Evolutionary conservation across 2,113 vertebrate genomes (phyloP), one percentile per base, ranked within the genome.

Genomic region (Rousettus leschenaultii): DNA sequence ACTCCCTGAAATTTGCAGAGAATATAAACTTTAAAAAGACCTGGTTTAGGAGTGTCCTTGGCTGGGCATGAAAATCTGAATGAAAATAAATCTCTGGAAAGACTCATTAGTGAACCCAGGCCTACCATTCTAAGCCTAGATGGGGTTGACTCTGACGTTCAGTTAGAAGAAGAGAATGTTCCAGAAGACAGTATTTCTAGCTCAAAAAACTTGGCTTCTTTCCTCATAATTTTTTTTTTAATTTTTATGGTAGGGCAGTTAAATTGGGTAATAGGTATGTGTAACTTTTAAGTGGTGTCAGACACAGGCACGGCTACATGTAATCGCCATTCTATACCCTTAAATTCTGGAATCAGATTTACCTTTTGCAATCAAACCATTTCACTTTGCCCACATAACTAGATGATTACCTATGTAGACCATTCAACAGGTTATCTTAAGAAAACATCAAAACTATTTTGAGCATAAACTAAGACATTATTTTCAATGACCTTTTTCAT

Each of bases 311-410:
- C 38, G 96, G 91, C 82, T 95, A 38, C 59, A 38, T n/a, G 38
- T 66, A 93, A 78, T 45, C 78, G 71, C 9, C 51, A 63, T n/a
- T 66, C 9, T 70, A 0, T 43, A 77, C 26, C 68, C 33, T 95
- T 83, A 51, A 89, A 73, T 73, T 35, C 92, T 92, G 28, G 71
- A 95, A 95, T 3, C 77, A 19, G 33, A 83, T 89, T 82, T 92
- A 82, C 71, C 63, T 95, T 95, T 91, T 96, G 89, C 40, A 82
- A 79, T 88, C 91, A 79, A 91, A 48, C 59, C 63, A 57, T 86
- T 91, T 85, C 21, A 59, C 45, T 77, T 77, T 70, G 11, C 35
- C 26, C 51, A 43, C 28, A 71, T 65, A 86, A 77, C 13, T 77
- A 48, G 90, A 80, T 85, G 35, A 87, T 85, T 61, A 89, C 48